Base-by-base conservation (phyloP, 2,888 invertebrate species). In the Sisyra nigra region DNA sequence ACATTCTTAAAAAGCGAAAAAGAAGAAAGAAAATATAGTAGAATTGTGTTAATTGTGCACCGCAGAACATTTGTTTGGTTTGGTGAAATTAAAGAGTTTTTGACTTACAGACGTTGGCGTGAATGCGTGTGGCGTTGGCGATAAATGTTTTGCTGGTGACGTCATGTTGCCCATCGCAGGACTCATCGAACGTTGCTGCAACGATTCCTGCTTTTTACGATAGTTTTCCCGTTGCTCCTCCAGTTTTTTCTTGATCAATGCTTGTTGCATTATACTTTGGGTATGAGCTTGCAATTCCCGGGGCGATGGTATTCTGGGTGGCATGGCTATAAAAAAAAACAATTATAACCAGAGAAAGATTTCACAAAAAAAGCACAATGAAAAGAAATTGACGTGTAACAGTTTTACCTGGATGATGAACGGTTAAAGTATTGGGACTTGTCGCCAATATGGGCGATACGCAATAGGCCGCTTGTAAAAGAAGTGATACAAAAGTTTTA, bases 221-320 rank as follows among this genome's bases (percentile, higher is more conserved):
- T 71, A 86, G 61, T 85, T 84, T 62, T 87, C 86, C 44, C 80
- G 76, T 60, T 88, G 88, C 54, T 88, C 88, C 59, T 88, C 88
- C 45, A 89, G 66, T 62, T 88, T 87, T 67, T 86, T 85, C 66
- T 88, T 88, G 54, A 88, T 80, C 52, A 88, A 69, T 11, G 87
- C 87, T 54, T 75, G 75, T 63, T 88, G 88, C 74, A 88, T 79
- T 52, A 89, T 86, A 52, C 77, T 75, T 65, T 89, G 88, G 31
- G 88, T 84, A 63, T 87, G 87, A 48, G 76, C 81, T 45, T 81
- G 80, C 48, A 89, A 65, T 60, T 89, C 88, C 52, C 87, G 78
- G 24, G 87, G 86, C 14, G 87, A 87, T 36, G 83, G 83, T 51
- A 82, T 80, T 53, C 81, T 72, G 51, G 76, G 76, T 47, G 77